These are phyloP conservation scores for Cremastinae sp. DNA, from an alignment of 2,888 invertebrate species.

Conservation along the genomic window DNA sequence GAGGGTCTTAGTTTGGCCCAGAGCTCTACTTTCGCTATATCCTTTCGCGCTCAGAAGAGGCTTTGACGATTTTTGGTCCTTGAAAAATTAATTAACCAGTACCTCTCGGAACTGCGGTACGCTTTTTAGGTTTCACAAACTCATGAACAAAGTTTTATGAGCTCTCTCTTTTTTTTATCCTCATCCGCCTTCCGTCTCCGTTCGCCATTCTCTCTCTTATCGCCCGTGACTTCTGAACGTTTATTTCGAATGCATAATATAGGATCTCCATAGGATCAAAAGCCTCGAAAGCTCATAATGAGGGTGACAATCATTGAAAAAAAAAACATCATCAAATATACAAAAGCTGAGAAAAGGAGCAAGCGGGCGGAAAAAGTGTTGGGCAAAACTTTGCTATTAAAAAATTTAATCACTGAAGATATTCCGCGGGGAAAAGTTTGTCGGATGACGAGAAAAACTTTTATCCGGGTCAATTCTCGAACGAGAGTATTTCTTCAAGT, in stretches of 20 bases:
- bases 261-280: slow-evolving; percentile 14
- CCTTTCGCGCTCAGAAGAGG: slow-evolving; percentile 38
- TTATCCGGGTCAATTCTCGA: too few relatives aligned
- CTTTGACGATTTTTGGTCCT: slow-evolving; percentile 48
- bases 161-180: slow-evolving; percentile 1
- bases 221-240: slow-evolving; percentile 4
- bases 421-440: too few relatives aligned
- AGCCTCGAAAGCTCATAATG: slow-evolving; percentile 16
- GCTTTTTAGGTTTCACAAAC: slow-evolving; percentile 9
- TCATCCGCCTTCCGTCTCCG: background rate
- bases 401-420: background rate
- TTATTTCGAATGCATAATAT: slow-evolving; percentile 4
- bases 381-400: too few relatives aligned
- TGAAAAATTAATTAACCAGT: slow-evolving; percentile 59
- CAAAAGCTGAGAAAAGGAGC: slow-evolving; percentile 5
- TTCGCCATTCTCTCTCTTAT: background rate
- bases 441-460: too few relatives aligned
- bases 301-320: slow-evolving; percentile 4
- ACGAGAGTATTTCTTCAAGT: too few relatives aligned
- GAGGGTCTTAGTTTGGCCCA: background rate
- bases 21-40: slow-evolving; percentile 8
- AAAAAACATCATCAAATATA: background rate
- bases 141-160: slow-evolving; percentile 24
- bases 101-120: slow-evolving; percentile 4
- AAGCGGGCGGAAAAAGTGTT: background rate